Evolutionary conservation across 92 coral and sea anemone species (phyloP), one percentile per base, ranked within the genome.

Genomic region (Pocillopora grandis): DNA sequence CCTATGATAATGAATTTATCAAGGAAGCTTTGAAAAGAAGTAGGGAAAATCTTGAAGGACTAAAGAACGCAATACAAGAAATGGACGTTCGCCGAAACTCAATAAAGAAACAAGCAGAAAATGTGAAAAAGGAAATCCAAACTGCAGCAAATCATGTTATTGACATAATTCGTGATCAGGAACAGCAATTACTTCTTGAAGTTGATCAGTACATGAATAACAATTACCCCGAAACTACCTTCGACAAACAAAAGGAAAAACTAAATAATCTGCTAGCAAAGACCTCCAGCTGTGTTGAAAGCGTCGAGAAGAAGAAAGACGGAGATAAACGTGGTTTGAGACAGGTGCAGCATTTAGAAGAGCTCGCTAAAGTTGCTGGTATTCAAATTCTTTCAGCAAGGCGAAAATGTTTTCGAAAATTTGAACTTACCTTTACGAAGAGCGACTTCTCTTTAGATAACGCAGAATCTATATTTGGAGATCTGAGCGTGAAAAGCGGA

Each of bases 21-120:
- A 80, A 85, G 58, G 87, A 85, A 59, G 87, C 89, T 0, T 55
- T 81, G 18, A 84, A 75, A 31, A 80, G 87, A 20, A 84, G 92
- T 68, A 89, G 65, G 68, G 79, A 76, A 74, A 84, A 76, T 49
- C 21, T 84, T 7, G 82, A 84, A 19, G 83, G 79, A 27, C 55
- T 84, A 35, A 76, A 84, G 62, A 67, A 66, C 62, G 67, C 77
- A 13, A 57, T 84, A 17, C 65, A 84, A 14, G 87, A 84, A 74
- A 82, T 82, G 79, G 78, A 72, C 10, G 27, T 27, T 18, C 79
- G 86, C 33, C 86, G 76, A 52, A 82, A 61, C 21, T 63, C 63
- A 14, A 72, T 72, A 72, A 69, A 56, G 77, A 80, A 69, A 35
- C 85, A 33, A 31, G 86, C 79, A 1, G 79, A 82, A 61, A 72